Base-by-base conservation (phyloP, 2,113 vertebrate genomes). In the Climacteris rufus region DNA sequence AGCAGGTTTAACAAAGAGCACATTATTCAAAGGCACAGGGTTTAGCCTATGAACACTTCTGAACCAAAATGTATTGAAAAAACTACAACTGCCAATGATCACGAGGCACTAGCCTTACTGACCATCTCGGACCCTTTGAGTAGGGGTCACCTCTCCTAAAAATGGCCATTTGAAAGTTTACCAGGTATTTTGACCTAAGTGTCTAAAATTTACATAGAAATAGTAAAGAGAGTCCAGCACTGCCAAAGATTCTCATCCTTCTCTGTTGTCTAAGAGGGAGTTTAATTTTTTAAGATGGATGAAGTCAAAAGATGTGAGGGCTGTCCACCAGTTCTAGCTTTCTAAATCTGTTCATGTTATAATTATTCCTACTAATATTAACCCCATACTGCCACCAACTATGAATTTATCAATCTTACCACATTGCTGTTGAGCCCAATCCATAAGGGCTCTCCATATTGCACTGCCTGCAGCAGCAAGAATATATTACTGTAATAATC, bases 381-480 rank as follows among this genome's bases (percentile, higher is more conserved):
- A 59, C 30, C 42, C 25, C n/a, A n/a, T n/a, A n/a, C n/a, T n/a
- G n/a, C n/a, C 28, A 35, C 11, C 23, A 70, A 15, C 6, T 40
- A 33, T 33, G 8, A n/a, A 27, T 61, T 81, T 53, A 77, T 75
- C 78, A 39, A 64, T 79, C 97, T 98, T 98, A 99, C 99, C 99
- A 98, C 88, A 47, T 99, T 99, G 94, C 97, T 99, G 96, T 99
- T 99, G 88, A 99, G 98, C 33, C 98, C 99, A 19, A 99, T 99
- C 99, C 99, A 99, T 45, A 99, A 53, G 5, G 98, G 97, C 37
- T 98, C 97, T 13, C 97, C 98, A 89, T 97, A 53, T 22, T 95
- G 97, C 18, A 54, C 71, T 66, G 98, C 96, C 35, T 96, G 96
- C 69, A 99, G 93, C 65, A 92, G 94, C 24, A 98, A 70, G 68